Evolutionary conservation across 1,140 invertebrate genomes (phyloP).

Genomic region (Spodoptera litura): DNA sequence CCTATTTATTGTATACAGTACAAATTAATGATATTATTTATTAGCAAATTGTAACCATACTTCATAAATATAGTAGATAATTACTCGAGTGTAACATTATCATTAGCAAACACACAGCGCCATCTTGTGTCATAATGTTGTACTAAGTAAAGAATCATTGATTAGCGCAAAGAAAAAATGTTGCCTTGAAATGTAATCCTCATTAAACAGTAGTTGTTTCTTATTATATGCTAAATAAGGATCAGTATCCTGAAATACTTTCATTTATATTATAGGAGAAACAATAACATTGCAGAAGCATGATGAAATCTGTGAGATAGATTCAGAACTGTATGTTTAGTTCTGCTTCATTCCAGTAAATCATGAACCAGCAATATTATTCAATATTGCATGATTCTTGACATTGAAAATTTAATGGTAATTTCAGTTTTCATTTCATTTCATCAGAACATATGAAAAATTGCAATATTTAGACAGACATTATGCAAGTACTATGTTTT

Average conservation of each 20-base stretch:
- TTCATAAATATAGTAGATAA: conserved; percentile 21
- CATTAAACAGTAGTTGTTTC: background rate
- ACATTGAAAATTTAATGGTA: background rate
- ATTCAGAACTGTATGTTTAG: background rate
- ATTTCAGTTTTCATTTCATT: background rate
- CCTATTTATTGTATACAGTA: background rate
- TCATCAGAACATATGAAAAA: background rate
- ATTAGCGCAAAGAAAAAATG: conserved; percentile 42
- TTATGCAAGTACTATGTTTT: too few relatives aligned
- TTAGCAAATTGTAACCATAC: conserved; percentile 8
- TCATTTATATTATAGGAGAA: background rate
- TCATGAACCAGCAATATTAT: background rate
- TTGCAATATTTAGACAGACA: too few relatives aligned
- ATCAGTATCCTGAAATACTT: background rate
- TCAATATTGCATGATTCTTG: conserved; percentile 23
- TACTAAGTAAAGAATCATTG: conserved; percentile 46
- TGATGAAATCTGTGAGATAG: background rate
- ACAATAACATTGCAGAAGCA: background rate
- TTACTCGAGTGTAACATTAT: conserved; percentile 31
- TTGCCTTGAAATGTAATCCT: conserved; percentile 40
- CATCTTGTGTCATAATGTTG: conserved; percentile 53
- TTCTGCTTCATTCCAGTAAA: background rate
- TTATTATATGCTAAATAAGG: background rate
- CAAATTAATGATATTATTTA: conserved; percentile 4
- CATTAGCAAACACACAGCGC: conserved; percentile 52